These are phyloP conservation scores for Synergus laeviventris DNA, from an alignment of 2,888 invertebrate genomes.

Conservation along the genomic window DNA sequence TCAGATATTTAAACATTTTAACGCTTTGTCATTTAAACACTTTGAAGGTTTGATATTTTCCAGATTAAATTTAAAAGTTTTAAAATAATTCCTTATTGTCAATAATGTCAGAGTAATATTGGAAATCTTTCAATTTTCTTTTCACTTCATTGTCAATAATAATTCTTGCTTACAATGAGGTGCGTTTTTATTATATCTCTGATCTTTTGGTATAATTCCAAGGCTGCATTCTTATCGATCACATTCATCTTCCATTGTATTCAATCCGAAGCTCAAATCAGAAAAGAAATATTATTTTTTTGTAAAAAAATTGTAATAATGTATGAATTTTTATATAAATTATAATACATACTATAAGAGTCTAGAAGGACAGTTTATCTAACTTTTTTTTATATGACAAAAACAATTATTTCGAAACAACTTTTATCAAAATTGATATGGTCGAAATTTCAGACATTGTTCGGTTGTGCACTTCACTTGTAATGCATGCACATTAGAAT, in stretches of 20 bases:
- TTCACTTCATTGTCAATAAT: slow-evolving; percentile 8
- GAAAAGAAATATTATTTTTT: slow-evolving; percentile 1
- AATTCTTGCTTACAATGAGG: slow-evolving; percentile 6
- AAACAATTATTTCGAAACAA: background rate
- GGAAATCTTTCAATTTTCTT: slow-evolving; percentile 23
- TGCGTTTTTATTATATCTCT: slow-evolving; percentile 29
- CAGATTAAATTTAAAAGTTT: background rate
- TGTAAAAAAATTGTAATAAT: background rate
- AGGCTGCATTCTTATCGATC: background rate
- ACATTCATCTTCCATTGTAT: slow-evolving; percentile 15
- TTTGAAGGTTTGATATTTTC: too few relatives aligned
- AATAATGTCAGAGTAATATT: background rate
- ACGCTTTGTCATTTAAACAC: background rate
- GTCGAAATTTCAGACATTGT: background rate
- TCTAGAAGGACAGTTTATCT: too few relatives aligned
- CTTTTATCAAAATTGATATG: background rate
- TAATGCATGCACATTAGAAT: slow-evolving; percentile 40
- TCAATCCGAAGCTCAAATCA: slow-evolving; percentile 4
- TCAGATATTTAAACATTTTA: background rate
- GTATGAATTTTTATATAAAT: background rate
- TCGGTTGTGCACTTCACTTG: slow-evolving; percentile 15
- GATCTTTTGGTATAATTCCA: slow-evolving; percentile 40
- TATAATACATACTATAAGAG: too few relatives aligned
- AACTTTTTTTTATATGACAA: background rate
- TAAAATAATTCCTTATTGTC: background rate